Evolutionary conservation across 2,888 invertebrate genomes (phyloP), one percentile per base, ranked within the genome.

Genomic region (Acanthoscelides obtectus): DNA sequence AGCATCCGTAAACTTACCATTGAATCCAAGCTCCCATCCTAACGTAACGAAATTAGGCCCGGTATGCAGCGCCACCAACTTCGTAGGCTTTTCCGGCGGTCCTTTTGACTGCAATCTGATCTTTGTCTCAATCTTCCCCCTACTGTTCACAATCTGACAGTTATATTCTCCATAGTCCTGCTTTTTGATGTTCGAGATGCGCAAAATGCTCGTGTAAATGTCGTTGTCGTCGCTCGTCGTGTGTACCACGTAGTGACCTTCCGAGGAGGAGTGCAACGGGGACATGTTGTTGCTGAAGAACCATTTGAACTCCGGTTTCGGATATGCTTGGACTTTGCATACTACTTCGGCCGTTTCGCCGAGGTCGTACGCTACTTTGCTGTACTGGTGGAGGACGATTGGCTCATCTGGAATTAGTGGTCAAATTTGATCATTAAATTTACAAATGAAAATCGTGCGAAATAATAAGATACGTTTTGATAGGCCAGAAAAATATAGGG

Each of bases 261-360:
- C 94, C 1, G 93, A 93, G 0, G 93, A 93, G 83, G 93, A 92
- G 75, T 92, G 91, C 66, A 95, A 84, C 0, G 94, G 91, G 0
- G 93, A 90, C 0, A 89, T 87, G 83, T 93, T 93, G 5, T 91
- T 90, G 63, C 92, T 93, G 80, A 91, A 95, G 81, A 91, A 94
- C 97, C 97, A 97, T 80, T 96, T 95, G 85, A 97, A 96, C 82
- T 95, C 95, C 0, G 97, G 96, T 80, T 94, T 93, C 0, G 97
- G 97, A 85, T 95, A 97, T 0, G 97, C 95, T 82, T 95, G 94
- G 19, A 97, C 95, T 81, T 93, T 91, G 84, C 97, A 97, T 0
- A 93, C 89, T 22, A 97, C 93, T 84, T 94, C 93, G 0, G 96
- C 96, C 0, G 92, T 92, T 85, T 96, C 96, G 73, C 91, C 88